Percentiles rank a stretch among this genome's conserved stretches.
These are phyloP conservation scores for Phymanthus crucifer DNA, from an alignment of 92 coral and sea anemone genomes.

Conservation along the genomic window DNA sequence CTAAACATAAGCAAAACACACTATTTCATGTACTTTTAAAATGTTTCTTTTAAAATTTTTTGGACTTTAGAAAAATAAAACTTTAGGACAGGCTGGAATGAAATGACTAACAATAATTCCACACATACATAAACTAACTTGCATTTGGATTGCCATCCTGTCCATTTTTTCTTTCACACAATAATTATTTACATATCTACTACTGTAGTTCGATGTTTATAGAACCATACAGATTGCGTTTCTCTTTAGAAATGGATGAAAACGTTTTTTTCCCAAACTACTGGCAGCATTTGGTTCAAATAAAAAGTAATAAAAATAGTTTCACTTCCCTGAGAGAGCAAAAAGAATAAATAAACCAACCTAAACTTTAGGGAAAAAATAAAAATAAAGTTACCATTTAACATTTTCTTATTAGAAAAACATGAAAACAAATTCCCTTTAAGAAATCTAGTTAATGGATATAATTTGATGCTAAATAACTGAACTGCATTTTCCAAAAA, in stretches of 20 bases:
- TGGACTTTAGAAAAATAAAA: constrained; percentile 6
- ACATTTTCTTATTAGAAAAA: neutral
- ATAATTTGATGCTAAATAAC: neutral
- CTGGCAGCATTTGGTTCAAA: neutral
- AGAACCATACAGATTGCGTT: neutral
- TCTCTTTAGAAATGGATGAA: neutral
- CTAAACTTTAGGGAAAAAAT: neutral
- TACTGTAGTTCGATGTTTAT: neutral
- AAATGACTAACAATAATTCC: neutral
- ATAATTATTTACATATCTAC: neutral
- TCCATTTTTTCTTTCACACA: neutral
- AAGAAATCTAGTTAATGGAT: neutral
- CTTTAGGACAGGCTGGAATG: neutral
- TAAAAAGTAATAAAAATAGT: neutral
- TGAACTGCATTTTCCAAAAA: neutral
- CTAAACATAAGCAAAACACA: constrained; percentile 2
- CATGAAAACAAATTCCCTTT: neutral
- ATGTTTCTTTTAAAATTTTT: constrained; percentile 1
- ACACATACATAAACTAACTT: neutral
- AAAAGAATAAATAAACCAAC: neutral
- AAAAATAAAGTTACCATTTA: neutral
- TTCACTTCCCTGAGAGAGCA: neutral
- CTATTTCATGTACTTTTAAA: constrained; percentile 4
- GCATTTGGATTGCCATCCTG: neutral
- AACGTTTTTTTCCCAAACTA: neutral